Evolutionary conservation across 2,797 vertebrate species (phyloP).

Genomic region (Onychomys arenicola): DNA sequence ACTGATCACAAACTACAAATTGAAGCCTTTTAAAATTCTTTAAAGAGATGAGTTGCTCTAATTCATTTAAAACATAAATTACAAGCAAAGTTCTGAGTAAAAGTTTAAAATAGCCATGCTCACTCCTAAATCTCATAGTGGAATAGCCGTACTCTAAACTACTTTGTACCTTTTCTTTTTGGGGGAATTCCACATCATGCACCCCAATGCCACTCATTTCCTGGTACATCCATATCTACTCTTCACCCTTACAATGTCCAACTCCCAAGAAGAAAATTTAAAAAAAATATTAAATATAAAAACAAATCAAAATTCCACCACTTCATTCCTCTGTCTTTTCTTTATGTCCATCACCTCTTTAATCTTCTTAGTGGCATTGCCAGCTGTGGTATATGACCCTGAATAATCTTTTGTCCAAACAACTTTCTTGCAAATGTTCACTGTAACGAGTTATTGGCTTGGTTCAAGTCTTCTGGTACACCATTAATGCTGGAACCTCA

Average conservation of each 20-base stretch:
- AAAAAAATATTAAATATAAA: background rate
- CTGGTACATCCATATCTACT: background rate
- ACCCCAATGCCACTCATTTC: background rate
- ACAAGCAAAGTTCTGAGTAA: background rate
- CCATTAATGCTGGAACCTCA: background rate
- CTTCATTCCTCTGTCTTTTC: background rate
- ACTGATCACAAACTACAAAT: background rate
- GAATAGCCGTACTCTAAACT: background rate
- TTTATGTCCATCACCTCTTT: background rate
- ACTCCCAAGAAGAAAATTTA: background rate
- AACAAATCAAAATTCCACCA: background rate
- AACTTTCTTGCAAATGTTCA: background rate
- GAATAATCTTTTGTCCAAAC: background rate
- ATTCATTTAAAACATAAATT: background rate
- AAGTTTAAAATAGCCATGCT: background rate
- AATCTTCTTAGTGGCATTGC: background rate
- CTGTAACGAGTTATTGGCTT: background rate
- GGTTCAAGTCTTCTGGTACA: background rate
- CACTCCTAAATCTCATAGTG: background rate
- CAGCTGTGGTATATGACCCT: background rate
- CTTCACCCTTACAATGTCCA: background rate
- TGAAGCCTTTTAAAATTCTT: background rate
- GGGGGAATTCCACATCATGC: background rate
- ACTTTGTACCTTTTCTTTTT: background rate
- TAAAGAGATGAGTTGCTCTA: background rate